Percentiles rank a stretch among this genome's conserved stretches.
These are phyloP conservation scores for Pelecanoides urinatrix DNA, from an alignment of 2,113 vertebrate species.

Conservation along the genomic window DNA sequence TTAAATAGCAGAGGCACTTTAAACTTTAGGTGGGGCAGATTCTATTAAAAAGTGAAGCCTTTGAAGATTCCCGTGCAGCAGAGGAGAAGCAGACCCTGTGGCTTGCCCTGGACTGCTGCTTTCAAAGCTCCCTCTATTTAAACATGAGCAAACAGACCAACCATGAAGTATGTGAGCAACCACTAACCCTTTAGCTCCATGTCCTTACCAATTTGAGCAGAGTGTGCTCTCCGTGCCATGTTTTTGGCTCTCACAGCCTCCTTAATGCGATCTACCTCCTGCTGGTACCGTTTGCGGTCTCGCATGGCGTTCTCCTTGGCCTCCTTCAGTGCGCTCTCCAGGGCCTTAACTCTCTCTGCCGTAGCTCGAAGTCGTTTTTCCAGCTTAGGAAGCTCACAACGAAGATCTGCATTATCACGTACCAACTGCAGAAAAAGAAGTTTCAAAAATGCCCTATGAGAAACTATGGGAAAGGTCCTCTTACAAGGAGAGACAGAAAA, in stretches of 20 bases:
- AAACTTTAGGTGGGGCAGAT: background rate
- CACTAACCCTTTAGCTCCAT: background rate
- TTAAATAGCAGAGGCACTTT: background rate
- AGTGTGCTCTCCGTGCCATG: constrained; percentile 87
- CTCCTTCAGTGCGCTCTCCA: constrained; percentile 91
- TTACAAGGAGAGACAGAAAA: background rate
- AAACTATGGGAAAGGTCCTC: background rate
- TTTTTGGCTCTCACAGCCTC: constrained; percentile 92
- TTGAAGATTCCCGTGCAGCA: background rate
- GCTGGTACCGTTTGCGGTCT: constrained; percentile 93
- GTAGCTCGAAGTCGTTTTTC: constrained; percentile 91
- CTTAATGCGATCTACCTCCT: constrained; percentile 95
- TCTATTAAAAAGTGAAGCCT: background rate
- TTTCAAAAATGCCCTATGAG: background rate
- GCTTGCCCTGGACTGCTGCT: background rate
- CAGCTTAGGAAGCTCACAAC: constrained; percentile 94
- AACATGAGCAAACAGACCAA: background rate
- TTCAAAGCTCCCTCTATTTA: background rate
- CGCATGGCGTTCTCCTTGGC: constrained; percentile 91
- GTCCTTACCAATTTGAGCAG: constrained; percentile 87
- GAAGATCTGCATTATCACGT: constrained; percentile 93
- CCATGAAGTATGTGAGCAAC: background rate
- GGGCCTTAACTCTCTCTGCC: constrained; percentile 88
- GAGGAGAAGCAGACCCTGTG: background rate
- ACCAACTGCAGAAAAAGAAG: constrained; percentile 75